Evolutionary conservation across 1,140 invertebrate species (phyloP), one percentile per base, ranked within the genome.

Genomic region (Drosophila paulistorum): DNA sequence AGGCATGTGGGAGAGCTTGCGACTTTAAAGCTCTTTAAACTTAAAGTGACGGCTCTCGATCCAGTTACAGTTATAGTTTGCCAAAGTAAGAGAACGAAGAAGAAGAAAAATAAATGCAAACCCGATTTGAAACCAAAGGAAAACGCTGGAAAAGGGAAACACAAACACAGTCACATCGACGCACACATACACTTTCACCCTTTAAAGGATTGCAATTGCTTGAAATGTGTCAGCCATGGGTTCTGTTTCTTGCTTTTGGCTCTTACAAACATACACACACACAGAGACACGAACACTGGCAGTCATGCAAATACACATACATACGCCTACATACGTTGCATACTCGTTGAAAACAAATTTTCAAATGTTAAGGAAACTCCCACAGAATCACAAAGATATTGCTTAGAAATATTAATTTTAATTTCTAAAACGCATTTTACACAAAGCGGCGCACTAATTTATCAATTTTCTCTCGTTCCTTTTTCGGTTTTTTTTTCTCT

Each of bases 181-280:
- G 64, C 39, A 48, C 59, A 39, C 61, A 63, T 71, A 72, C 68
- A 87, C 83, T 87, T 86, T 87, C 83, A 83, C 83, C 84, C 83
- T 87, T 87, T 87, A 87, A 87, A 89, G 84, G 73, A 71, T 64
- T 73, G 62, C 77, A 58, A 68, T 55, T 54, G 74, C 65, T 73
- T 83, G 80, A 89, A 87, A 87, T 86, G 85, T 87, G 83, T 87
- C 84, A 87, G 77, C 41, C 64, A 30, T 42, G 61, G 67, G 65
- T 35, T 35, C 57, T 59, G 33, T 51, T 51, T 37, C 33, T 59
- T 14, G 57, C 33, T 33, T 39, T 39, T 59, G 57, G 57, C 57
- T 48, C 48, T 65, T 17, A 65, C 62, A 73, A 41, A 63, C 37
- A n/a, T 51, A 66, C 45, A 48, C 65, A 39, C 37, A n/a, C 62